Evolutionary conservation across 2,113 vertebrate species (phyloP).

Genomic region (Epinephelus moara): DNA sequence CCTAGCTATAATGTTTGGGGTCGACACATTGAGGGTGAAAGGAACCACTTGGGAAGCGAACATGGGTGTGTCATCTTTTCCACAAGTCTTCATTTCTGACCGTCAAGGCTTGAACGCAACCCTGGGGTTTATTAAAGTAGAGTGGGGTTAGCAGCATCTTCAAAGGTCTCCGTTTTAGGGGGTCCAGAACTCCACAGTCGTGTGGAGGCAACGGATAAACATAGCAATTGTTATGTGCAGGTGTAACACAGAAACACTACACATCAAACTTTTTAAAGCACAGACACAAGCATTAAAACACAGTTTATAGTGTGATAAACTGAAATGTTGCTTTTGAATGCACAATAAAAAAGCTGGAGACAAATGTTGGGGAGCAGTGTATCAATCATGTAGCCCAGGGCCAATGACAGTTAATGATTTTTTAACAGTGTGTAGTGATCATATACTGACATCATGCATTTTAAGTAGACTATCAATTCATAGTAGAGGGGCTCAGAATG

Average conservation of each 20-base stretch:
- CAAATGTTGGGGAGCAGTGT: neutral
- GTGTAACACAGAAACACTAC: neutral
- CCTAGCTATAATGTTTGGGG: too few relatives aligned
- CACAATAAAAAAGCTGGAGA: neutral
- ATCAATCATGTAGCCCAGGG: neutral
- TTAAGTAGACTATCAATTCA: neutral
- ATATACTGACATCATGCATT: neutral
- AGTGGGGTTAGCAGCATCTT: too few relatives aligned
- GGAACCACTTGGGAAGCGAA: too few relatives aligned
- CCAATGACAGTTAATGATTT: neutral
- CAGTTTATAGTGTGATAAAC: neutral
- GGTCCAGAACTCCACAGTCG: too few relatives aligned
- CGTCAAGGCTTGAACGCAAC: too few relatives aligned
- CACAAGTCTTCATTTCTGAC: too few relatives aligned
- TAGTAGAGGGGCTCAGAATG: neutral
- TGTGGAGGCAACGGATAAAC: too few relatives aligned
- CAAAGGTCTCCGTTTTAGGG: too few relatives aligned
- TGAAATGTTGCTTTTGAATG: neutral
- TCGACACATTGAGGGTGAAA: too few relatives aligned
- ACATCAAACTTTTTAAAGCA: neutral
- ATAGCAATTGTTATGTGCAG: too few relatives aligned
- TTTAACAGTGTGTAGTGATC: neutral
- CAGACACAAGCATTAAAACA: neutral
- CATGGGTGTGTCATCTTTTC: too few relatives aligned
- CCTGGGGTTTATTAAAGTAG: too few relatives aligned